Evolutionary conservation across 2,797 vertebrate species (phyloP).

Genomic region (Microhierax caerulescens): DNA sequence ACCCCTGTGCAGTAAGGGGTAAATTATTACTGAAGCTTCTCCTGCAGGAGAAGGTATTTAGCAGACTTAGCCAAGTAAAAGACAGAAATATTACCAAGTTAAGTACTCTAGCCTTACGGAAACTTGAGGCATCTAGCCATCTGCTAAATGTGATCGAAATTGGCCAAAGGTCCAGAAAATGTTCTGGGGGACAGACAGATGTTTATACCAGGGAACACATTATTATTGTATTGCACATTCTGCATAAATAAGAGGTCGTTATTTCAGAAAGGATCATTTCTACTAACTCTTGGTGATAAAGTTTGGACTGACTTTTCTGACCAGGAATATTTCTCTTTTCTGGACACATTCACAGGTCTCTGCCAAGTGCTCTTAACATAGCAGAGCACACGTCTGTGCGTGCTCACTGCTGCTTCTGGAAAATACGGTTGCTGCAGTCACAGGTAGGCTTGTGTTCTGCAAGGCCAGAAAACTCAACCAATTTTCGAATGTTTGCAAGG

Average conservation of each 20-base stretch:
- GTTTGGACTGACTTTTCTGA: not conserved
- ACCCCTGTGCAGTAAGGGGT: not conserved
- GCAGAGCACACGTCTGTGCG: not conserved
- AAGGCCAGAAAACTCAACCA: not conserved
- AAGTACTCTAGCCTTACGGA: not conserved
- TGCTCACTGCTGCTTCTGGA: not conserved
- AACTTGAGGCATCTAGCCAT: not conserved
- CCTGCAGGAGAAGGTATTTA: not conserved
- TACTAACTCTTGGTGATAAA: not conserved
- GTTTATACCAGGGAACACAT: not conserved
- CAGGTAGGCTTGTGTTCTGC: not conserved
- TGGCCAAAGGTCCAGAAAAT: not conserved
- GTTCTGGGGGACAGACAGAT: not conserved
- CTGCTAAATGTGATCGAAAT: not conserved
- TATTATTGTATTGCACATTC: not conserved
- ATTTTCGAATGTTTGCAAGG: not conserved
- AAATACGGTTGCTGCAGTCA: not conserved
- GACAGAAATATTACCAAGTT: no score
- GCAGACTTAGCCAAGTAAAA: no score
- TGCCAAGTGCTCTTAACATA: not conserved
- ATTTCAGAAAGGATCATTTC: not conserved
- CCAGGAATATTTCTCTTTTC: not conserved
- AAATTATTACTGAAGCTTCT: not conserved
- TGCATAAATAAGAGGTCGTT: not conserved
- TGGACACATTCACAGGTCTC: not conserved